Base-by-base conservation (phyloP, 2,797 vertebrate species). In the Myripristis jacobus region DNA sequence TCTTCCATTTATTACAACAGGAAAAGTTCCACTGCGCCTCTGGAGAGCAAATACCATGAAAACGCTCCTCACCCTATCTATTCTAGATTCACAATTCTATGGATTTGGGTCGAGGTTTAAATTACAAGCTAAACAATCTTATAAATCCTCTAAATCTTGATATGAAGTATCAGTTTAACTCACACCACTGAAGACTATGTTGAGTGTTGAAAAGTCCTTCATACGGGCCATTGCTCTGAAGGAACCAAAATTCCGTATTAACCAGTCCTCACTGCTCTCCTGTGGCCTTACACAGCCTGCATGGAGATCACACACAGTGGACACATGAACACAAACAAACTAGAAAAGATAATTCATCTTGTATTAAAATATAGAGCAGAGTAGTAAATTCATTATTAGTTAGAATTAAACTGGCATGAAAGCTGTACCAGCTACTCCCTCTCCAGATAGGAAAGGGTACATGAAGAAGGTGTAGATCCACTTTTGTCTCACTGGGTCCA, bases 401-500 rank as follows among this genome's bases (percentile, higher is more conserved):
- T 59, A 0, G 0, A 48, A 41, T 46, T 4, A 56, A 41, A 65
- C 3, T 18, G 41, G 8, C 2, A 61, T 22, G 22, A 48, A 58
- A n/a, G 22, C 2, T 24, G 73, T 87, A 95, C 94, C 94, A 8
- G 75, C 56, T 6, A 90, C 68, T 47, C 77, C 44, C 22, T 89
- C 73, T 80, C 88, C 79, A 16, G 94, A 93, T 62, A 95, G 90
- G 81, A 94, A 95, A 0, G 94, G 94, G 56, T 92, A 91, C 90
- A 95, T 94, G 36, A 95, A 95, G 82, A 93, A 93, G 0, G 74
- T 88, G 58, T 94, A 95, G 88, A 94, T 93, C 94, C 93, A 94
- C 72, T 87, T 85, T 72, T 93, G 93, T 66, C 86, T 77, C 41
- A 59, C 69, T 15, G 88, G 79, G 59, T 91, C 79, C 89, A 94